Percentiles rank a stretch among this genome's conserved stretches.
These are phyloP conservation scores for Micropterix aruncella DNA, from an alignment of 2,888 invertebrate species.

Conservation along the genomic window DNA sequence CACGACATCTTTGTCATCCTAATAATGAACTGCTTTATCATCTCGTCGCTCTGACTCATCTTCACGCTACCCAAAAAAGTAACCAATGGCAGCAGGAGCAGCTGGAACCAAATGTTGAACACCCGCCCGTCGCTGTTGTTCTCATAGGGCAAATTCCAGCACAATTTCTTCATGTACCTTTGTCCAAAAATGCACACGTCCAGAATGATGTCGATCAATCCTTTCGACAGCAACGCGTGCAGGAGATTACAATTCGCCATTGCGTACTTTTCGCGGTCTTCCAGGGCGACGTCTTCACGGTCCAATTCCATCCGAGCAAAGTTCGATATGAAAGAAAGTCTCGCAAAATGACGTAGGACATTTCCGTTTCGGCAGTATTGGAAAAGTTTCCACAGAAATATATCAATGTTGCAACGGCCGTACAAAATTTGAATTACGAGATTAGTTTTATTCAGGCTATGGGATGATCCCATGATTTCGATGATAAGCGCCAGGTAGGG, in stretches of 20 bases:
- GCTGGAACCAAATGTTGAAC: slow-evolving; percentile 39
- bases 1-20: slow-evolving; percentile 48
- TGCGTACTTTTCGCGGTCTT: slow-evolving; percentile 17
- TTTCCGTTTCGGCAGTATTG: slow-evolving; percentile 29
- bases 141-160: slow-evolving; percentile 20
- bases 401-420: background rate
- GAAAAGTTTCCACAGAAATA: slow-evolving; percentile 18
- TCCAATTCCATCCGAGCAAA: slow-evolving; percentile 24
- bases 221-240: background rate
- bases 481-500: slow-evolving; percentile 42
- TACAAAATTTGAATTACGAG: background rate
- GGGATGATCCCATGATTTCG: slow-evolving; percentile 13
- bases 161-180: slow-evolving; percentile 23
- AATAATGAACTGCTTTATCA: slow-evolving; percentile 42
- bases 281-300: slow-evolving; percentile 22
- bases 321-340: slow-evolving; percentile 30
- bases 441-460: slow-evolving; percentile 23
- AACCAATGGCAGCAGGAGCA: slow-evolving; percentile 45
- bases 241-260: slow-evolving; percentile 6
- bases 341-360: slow-evolving; percentile 30
- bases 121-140: slow-evolving; percentile 18
- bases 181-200: slow-evolving; percentile 23
- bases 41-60: slow-evolving; percentile 8
- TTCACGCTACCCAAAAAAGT: slow-evolving; percentile 39
- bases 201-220: slow-evolving; percentile 17